A percentile compares a stretch with the other conserved stretches of the same genome.
phyloP scores from a whole-genome alignment of 2,113 vertebrate genomes.

The Penelope pileata region DNA sequence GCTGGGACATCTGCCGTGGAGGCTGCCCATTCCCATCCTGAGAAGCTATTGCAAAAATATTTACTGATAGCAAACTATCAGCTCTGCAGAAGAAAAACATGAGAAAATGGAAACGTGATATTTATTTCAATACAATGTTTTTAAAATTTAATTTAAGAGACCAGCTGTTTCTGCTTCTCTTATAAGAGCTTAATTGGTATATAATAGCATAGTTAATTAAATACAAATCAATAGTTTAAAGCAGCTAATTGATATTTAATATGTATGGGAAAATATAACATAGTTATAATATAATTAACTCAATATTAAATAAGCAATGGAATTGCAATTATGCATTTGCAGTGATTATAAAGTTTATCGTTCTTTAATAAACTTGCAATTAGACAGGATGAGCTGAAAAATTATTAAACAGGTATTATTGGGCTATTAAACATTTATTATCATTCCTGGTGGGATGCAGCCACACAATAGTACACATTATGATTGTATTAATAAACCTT shows the following conservation, averaged over 20 bases:
- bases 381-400: slow-evolving; percentile 73
- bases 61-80: not conserved
- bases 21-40: not conserved
- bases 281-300: slow-evolving; percentile 78
- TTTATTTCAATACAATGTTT: slow-evolving; percentile 65
- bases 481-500: slow-evolving; percentile 57
- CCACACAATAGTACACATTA: not conserved
- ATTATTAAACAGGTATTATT: slow-evolving; percentile 80
- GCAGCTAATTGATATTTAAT: slow-evolving; percentile 85
- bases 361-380: slow-evolving; percentile 81
- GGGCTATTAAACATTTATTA: slow-evolving; percentile 76
- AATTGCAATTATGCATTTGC: slow-evolving; percentile 75
- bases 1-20: accelerated
- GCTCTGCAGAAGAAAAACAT: not conserved
- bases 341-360: slow-evolving; percentile 76
- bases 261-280: slow-evolving; percentile 75
- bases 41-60: not conserved
- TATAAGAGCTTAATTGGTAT: slow-evolving; percentile 82
- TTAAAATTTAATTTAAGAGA: slow-evolving; percentile 71
- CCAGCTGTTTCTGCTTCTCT: slow-evolving; percentile 78
- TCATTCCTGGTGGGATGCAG: slow-evolving; percentile 68
- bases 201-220: slow-evolving; percentile 84
- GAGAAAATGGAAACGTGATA: slow-evolving; percentile 19
- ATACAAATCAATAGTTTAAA: slow-evolving; percentile 84
- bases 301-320: slow-evolving; percentile 79